phyloP scores from a whole-genome alignment of 2,888 invertebrate species.

The Pandemis cinnamomeana region DNA sequence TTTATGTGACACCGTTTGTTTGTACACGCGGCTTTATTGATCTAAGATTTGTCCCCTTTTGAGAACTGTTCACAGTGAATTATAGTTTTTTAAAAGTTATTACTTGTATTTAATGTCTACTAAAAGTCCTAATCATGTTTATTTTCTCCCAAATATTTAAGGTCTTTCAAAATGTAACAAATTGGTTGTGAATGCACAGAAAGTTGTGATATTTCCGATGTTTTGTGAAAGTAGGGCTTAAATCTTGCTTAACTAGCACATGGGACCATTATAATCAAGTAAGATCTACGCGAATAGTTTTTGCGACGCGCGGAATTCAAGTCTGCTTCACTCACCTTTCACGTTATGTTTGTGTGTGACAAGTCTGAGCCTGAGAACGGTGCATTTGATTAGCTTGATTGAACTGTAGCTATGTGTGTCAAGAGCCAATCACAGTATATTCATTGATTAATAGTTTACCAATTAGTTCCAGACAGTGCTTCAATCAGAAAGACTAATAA shows the following conservation, averaged over 20 bases:
- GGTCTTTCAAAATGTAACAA: not conserved
- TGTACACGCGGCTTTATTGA: conserved; percentile 23
- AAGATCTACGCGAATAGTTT: not conserved
- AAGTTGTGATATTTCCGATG: not conserved
- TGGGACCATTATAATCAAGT: not conserved
- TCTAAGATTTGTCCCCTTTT: conserved; percentile 21
- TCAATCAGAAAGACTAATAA: not conserved
- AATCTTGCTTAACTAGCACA: not conserved
- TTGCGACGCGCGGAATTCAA: conserved; percentile 3
- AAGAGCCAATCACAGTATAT: not conserved
- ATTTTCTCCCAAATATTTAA: not conserved
- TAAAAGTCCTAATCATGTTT: not conserved
- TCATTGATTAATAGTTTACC: not conserved
- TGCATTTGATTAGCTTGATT: conserved; percentile 13
- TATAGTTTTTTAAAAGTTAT: not conserved
- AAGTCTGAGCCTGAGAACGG: conserved; percentile 17
- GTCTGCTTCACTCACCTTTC: conserved; percentile 17
- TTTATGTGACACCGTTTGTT: conserved; percentile 42
- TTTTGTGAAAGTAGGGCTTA: conserved; percentile 8
- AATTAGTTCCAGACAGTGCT: not conserved
- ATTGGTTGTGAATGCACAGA: not conserved
- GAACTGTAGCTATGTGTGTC: conserved; percentile 9
- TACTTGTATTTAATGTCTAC: too few species aligned
- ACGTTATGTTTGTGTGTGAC: conserved; percentile 5
- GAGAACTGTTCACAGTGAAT: not conserved